Conservation (phyloP, 92 coral and sea anemone species). For the Palythoa grandis region DNA sequence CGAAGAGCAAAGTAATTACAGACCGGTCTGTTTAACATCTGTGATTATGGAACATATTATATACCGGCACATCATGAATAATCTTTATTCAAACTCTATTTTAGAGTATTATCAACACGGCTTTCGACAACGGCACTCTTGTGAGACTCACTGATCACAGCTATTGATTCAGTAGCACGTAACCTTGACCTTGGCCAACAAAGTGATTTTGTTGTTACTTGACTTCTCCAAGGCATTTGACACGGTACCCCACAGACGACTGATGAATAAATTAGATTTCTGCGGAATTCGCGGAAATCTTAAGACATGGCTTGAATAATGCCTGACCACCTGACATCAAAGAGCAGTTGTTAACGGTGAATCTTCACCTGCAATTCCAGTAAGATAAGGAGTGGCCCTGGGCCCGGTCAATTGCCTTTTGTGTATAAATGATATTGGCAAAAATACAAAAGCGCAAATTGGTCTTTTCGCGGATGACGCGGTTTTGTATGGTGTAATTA, state of each 20-base stretch:
- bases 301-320: neutral
- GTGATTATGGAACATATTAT: slow-evolving; percentile 6
- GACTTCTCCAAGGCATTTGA: slow-evolving; percentile 6
- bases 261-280: neutral
- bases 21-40: neutral
- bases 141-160: neutral
- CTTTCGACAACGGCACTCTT: slow-evolving; percentile 1
- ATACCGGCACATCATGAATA: slow-evolving; percentile 4
- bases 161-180: neutral
- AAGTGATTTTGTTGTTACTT: slow-evolving; percentile 11
- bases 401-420: slow-evolving; percentile 2
- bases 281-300: slow-evolving; percentile 17
- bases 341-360: slow-evolving; percentile 8
- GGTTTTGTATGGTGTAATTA: slow-evolving; percentile 1
- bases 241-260: slow-evolving; percentile 11
- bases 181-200: slow-evolving; percentile 24
- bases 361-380: neutral
- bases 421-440: slow-evolving; percentile 12
- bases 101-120: neutral
- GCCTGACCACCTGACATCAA: slow-evolving; percentile 11
- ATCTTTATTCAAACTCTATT: neutral
- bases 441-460: slow-evolving; percentile 17
- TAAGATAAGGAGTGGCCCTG: neutral
- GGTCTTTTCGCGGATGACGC: slow-evolving; percentile 7
- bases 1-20: neutral